phyloP scores from a whole-genome alignment of 2,113 vertebrate species.

The Recurvirostra avosetta region DNA sequence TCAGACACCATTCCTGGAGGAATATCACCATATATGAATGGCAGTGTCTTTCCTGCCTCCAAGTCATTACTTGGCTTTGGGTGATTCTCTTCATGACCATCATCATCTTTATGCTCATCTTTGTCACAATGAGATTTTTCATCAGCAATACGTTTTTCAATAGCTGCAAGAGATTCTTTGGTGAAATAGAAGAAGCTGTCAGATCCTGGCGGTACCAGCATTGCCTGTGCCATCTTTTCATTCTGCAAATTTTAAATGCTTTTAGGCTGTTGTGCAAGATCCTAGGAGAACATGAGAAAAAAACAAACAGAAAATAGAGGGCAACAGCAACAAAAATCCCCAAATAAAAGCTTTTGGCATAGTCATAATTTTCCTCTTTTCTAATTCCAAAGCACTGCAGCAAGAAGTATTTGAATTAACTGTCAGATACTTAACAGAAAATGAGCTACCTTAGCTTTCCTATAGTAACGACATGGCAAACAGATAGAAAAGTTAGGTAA shows the following conservation, averaged over 20 bases:
- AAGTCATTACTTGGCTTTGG: conserved; percentile 84
- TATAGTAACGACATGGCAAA: not conserved
- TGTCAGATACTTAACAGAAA: not conserved
- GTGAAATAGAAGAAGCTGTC: conserved; percentile 88
- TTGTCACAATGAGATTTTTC: conserved; percentile 79
- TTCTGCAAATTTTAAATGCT: conserved; percentile 87
- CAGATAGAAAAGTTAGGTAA: not conserved
- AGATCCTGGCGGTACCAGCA: conserved; percentile 88
- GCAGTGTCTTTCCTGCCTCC: conserved; percentile 88
- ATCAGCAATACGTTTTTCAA: conserved; percentile 87
- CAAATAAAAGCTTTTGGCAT: not conserved
- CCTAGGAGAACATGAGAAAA: conserved; percentile 39
- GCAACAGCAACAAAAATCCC: not conserved
- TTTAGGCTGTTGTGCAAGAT: conserved; percentile 68
- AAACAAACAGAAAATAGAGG: not conserved
- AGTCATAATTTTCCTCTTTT: not conserved
- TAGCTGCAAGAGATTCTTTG: conserved; percentile 88
- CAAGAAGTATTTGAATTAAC: not conserved
- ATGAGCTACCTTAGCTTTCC: not conserved
- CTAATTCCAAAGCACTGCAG: not conserved
- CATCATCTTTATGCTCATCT: conserved; percentile 76
- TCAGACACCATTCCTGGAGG: conserved; percentile 85
- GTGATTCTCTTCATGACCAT: conserved; percentile 63
- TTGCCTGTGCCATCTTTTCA: conserved; percentile 92
- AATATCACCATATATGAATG: conserved; percentile 91